phyloP scores from a whole-genome alignment of 2,888 invertebrate species.

The Drosophila dives region DNA sequence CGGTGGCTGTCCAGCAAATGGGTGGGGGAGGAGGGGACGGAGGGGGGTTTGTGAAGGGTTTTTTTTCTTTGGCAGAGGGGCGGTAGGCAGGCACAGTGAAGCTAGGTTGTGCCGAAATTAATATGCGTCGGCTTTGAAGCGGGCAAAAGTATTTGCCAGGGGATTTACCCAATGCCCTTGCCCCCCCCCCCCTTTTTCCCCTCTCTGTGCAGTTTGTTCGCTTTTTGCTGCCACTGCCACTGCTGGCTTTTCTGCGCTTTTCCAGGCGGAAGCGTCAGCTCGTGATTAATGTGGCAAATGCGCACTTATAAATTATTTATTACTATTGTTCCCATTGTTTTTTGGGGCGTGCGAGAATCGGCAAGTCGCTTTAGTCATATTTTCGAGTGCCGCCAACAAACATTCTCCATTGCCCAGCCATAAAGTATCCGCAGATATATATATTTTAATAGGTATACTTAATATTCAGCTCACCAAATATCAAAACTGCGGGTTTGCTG shows the following conservation, averaged over 20 bases:
- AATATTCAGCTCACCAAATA: slow-evolving; percentile 46
- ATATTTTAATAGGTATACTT: slow-evolving; percentile 45
- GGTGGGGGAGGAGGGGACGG: accelerated
- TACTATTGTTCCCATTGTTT: slow-evolving; percentile 77
- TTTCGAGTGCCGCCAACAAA: slow-evolving; percentile 44
- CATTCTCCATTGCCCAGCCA: not conserved
- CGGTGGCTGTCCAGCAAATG: slow-evolving; percentile 2
- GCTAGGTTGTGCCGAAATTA: slow-evolving; percentile 71
- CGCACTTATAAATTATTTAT: slow-evolving; percentile 79
- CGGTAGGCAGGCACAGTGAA: not conserved
- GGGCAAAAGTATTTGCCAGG: slow-evolving; percentile 61
- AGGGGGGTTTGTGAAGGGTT: not conserved
- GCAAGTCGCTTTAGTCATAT: slow-evolving; percentile 75
- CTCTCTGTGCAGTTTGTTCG: not conserved
- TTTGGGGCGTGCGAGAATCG: slow-evolving; percentile 68
- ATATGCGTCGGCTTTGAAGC: slow-evolving; percentile 67
- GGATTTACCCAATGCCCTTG: slow-evolving; percentile 40
- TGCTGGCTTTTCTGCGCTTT: slow-evolving; percentile 31
- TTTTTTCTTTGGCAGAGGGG: too few relatives aligned
- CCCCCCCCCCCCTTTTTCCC: not conserved
- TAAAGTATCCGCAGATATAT: not conserved
- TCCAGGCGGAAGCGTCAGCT: slow-evolving; percentile 48
- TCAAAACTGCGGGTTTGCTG: not conserved
- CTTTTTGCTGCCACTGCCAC: not conserved
- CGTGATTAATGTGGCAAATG: slow-evolving; percentile 79